Evolutionary conservation across 2,797 vertebrate genomes (phyloP).

Genomic region (Nyctibius grandis): DNA sequence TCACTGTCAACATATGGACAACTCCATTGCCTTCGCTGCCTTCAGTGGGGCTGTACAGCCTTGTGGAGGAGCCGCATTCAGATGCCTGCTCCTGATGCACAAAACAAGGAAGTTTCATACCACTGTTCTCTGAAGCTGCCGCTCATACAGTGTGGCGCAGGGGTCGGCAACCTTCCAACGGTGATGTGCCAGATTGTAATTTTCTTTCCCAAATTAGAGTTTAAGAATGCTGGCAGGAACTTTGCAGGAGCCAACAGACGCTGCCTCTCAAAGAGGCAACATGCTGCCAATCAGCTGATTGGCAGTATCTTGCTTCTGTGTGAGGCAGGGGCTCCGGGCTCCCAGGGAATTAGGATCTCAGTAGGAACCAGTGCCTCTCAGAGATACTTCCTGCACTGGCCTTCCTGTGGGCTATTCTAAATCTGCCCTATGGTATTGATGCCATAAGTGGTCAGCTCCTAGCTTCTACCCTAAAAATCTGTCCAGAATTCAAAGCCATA

Average conservation of each 20-base stretch:
- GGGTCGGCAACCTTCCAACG: conserved; percentile 67
- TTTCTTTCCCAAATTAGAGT: conserved; percentile 67
- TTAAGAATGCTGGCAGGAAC: conserved; percentile 68
- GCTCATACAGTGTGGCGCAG: conserved; percentile 9
- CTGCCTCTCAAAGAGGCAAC: conserved; percentile 58
- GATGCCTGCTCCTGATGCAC: not conserved
- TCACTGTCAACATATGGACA: conserved; percentile 51
- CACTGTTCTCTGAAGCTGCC: not conserved
- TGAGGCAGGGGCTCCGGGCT: conserved; percentile 34
- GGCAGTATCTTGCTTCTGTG: conserved; percentile 56
- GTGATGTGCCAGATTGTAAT: conserved; percentile 66
- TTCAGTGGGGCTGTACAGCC: not conserved
- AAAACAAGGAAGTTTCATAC: not conserved
- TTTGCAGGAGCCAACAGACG: conserved; percentile 67
- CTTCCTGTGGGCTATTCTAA: not conserved
- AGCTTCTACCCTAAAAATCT: not conserved
- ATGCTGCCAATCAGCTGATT: conserved; percentile 69
- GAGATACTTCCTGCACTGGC: not conserved
- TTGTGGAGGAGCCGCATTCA: not conserved
- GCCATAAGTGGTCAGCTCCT: not conserved
- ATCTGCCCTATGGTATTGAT: not conserved
- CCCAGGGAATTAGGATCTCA: not conserved
- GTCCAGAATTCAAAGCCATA: not conserved
- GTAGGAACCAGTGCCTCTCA: not conserved
- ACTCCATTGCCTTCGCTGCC: not conserved